Conservation (phyloP, 2,888 invertebrate genomes). For the Diarsia brunnea region DNA sequence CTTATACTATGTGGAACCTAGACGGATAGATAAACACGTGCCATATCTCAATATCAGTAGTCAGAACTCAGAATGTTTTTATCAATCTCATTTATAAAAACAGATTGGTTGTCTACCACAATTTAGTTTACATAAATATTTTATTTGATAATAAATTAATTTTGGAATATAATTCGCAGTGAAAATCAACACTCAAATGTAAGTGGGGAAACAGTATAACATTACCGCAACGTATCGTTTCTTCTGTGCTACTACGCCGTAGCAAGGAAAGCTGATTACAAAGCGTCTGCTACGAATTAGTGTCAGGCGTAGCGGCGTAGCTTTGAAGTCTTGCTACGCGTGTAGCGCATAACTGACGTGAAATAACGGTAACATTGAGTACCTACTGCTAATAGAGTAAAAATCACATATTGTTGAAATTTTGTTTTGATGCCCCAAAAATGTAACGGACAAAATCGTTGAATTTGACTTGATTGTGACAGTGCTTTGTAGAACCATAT, state of each 20-base stretch:
- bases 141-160: neutral
- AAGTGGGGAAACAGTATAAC: neutral
- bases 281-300: conserved; percentile 65
- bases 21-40: neutral
- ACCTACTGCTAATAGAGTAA: neutral
- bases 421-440: neutral
- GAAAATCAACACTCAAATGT: neutral
- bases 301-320: conserved; percentile 49
- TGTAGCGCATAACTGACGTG: conserved; percentile 37
- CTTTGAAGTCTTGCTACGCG: conserved; percentile 55
- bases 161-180: neutral
- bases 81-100: neutral
- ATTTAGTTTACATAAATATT: neutral
- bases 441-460: neutral
- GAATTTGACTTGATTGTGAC: neutral
- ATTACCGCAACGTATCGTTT: conserved; percentile 13
- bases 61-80: neutral
- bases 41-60: neutral
- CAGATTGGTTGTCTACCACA: neutral
- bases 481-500: conserved; percentile 21
- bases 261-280: conserved; percentile 52
- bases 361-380: conserved; percentile 21
- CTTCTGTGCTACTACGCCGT: conserved; percentile 53
- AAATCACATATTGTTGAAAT: neutral
- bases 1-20: neutral